Conservation (phyloP, 2,888 invertebrate species). For the Merodon equestris region DNA sequence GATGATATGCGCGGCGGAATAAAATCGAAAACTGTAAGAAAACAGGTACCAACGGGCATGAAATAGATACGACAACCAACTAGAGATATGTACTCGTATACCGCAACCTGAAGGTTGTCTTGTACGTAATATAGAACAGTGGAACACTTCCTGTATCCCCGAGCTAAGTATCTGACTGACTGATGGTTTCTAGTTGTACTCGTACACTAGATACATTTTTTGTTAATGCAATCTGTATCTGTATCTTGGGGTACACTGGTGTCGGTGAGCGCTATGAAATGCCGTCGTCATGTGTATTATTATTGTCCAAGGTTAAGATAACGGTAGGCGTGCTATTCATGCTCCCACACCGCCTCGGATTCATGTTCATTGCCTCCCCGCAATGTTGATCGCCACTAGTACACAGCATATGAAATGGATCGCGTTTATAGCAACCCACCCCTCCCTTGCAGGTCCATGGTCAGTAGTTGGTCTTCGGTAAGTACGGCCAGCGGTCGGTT, state of each 20-base stretch:
- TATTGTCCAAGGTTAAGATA: conserved; percentile 69
- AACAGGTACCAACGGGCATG: conserved; percentile 42
- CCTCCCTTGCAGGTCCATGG: background rate
- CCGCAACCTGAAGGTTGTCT: conserved; percentile 52
- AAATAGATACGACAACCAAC: conserved; percentile 31
- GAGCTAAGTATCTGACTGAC: conserved; percentile 10
- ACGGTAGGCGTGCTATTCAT: conserved; percentile 60
- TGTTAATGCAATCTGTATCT: background rate
- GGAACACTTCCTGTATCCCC: conserved; percentile 66
- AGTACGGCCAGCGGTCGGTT: too few species aligned
- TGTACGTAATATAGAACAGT: conserved; percentile 67
- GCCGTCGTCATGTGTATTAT: conserved; percentile 47
- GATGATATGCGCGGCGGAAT: conserved; percentile 9
- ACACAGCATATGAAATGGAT: conserved; percentile 15
- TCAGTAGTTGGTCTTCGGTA: too few species aligned
- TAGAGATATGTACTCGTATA: conserved; percentile 29
- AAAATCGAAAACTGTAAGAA: conserved; percentile 41
- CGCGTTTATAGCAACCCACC: conserved; percentile 28
- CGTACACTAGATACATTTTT: conserved; percentile 35
- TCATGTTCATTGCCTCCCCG: conserved; percentile 1
- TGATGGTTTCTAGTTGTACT: conserved; percentile 10
- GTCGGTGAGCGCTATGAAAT: conserved; percentile 4
- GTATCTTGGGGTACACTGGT: background rate
- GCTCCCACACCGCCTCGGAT: conserved; percentile 30
- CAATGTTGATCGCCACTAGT: background rate